Conservation (phyloP, 2,888 invertebrate genomes). For the Brassicogethes aeneus region DNA sequence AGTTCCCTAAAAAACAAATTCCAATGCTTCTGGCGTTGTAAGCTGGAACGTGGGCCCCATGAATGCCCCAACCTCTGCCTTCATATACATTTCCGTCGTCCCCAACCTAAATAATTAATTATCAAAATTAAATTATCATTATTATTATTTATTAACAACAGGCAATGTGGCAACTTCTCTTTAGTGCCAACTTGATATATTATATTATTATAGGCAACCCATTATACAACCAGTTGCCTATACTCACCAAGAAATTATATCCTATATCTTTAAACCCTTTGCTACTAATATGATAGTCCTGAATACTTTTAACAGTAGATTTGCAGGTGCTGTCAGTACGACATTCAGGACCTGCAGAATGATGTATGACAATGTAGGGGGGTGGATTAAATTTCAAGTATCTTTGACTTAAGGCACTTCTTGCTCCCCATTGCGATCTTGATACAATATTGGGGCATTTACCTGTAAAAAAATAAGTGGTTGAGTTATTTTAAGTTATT, state of each 20-base stretch:
- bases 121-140: conserved; percentile 2
- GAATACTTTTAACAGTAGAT: conserved; percentile 35
- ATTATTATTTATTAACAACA: too few species aligned
- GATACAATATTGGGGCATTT: conserved; percentile 31
- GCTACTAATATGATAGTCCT: conserved; percentile 32
- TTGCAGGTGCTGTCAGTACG: conserved; percentile 33
- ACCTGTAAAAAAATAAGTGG: conserved; percentile 9
- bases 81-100: conserved; percentile 58
- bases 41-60: conserved; percentile 50
- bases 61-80: conserved; percentile 54
- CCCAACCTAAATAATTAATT: conserved; percentile 42
- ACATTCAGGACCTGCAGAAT: conserved; percentile 37
- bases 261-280: conserved; percentile 34
- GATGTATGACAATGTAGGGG: conserved; percentile 39
- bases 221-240: too few species aligned
- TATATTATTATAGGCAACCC: too few species aligned
- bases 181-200: too few species aligned
- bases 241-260: conserved; percentile 36
- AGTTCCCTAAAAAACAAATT: conserved; percentile 52
- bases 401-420: conserved; percentile 17
- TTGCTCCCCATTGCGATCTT: conserved; percentile 40
- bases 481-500: too few species aligned
- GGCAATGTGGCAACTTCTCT: too few species aligned
- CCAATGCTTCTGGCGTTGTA: conserved; percentile 55
- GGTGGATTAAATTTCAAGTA: conserved; percentile 31